These are phyloP conservation scores for Callaeas wilsoni DNA, from an alignment of 2,113 vertebrate species.

Conservation along the genomic window DNA sequence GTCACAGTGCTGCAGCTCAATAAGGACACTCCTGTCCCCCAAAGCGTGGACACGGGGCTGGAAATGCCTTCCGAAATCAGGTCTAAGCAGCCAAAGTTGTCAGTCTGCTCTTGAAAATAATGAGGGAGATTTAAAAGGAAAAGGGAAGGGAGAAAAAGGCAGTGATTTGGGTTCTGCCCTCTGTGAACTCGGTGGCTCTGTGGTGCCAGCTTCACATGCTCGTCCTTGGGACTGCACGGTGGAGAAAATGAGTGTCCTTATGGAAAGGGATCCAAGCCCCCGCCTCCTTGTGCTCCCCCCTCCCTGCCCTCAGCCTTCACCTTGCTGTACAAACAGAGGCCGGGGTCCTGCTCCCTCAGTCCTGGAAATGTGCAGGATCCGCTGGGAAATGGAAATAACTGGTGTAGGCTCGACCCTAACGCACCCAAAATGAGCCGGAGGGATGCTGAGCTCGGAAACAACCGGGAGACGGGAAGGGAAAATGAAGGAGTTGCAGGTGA, in stretches of 20 bases:
- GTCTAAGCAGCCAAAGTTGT: neutral
- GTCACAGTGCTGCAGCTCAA: rapidly evolving
- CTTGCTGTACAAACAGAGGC: neutral
- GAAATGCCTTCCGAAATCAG: neutral
- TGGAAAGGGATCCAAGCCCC: neutral
- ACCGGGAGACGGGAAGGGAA: neutral
- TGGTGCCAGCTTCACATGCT: neutral
- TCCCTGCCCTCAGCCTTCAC: neutral
- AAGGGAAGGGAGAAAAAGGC: neutral
- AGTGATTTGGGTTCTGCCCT: neutral
- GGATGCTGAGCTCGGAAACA: neutral
- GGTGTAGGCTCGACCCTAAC: neutral
- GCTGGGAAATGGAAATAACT: neutral
- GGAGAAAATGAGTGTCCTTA: neutral
- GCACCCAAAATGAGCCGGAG: neutral
- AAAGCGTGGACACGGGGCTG: rapidly evolving
- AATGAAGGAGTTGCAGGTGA: neutral
- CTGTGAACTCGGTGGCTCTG: neutral
- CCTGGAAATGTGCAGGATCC: neutral
- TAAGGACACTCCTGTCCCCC: neutral
- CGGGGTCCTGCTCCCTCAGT: neutral
- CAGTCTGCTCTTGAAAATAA: neutral
- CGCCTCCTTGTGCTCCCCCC: neutral
- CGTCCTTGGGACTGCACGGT: rapidly evolving
- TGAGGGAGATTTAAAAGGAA: neutral